phyloP scores from a whole-genome alignment of 2,113 vertebrate species.

The Vulpes ferrilata region DNA sequence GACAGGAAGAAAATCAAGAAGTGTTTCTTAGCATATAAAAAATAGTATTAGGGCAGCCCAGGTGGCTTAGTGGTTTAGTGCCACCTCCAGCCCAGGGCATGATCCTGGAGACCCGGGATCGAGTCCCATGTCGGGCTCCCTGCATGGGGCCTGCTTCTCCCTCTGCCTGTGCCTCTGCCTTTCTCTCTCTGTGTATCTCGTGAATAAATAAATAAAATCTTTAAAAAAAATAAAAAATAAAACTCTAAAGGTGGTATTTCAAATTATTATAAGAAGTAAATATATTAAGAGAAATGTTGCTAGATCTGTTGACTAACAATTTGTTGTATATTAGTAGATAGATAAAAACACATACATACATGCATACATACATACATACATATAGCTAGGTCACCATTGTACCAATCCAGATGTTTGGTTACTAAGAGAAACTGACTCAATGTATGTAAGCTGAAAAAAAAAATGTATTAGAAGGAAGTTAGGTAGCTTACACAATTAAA shows the following conservation, averaged over 20 bases:
- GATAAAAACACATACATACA: background rate
- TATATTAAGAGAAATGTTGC: background rate
- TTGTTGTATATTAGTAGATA: background rate
- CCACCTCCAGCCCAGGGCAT: no score
- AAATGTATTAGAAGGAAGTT: background rate
- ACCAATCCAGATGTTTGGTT: background rate
- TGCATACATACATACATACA: no score
- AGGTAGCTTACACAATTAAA: background rate
- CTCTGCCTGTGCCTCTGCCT: no score
- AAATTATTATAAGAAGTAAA: slow-evolving; percentile 14
- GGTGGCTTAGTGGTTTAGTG: no score
- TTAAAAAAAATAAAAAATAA: no score
- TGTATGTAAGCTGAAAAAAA: slow-evolving; percentile 26
- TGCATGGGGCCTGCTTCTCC: no score
- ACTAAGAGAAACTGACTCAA: background rate
- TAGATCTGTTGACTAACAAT: background rate
- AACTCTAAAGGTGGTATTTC: background rate
- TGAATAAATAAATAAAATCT: no score
- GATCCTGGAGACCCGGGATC: no score
- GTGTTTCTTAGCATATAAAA: background rate
- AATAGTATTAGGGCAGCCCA: background rate
- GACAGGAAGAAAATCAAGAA: background rate
- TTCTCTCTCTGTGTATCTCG: no score
- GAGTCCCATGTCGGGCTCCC: no score
- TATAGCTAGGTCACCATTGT: background rate